Evolutionary conservation across 2,113 vertebrate species (phyloP).

Genomic region (Eptesicus fuscus): DNA sequence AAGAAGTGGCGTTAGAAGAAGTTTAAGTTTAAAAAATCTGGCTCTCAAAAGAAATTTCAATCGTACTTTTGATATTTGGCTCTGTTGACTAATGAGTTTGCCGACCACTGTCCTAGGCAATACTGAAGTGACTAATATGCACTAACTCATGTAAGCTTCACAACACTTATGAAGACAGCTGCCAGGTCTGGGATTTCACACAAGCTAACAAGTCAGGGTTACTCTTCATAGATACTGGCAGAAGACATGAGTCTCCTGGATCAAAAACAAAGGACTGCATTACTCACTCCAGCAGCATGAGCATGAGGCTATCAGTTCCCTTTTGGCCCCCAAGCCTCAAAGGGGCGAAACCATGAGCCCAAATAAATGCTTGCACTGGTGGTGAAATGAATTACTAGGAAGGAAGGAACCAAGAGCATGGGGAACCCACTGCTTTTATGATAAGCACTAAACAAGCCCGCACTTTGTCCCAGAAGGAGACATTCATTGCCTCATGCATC

Average conservation of each 20-base stretch:
- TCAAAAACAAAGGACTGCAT: neutral
- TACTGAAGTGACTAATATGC: neutral
- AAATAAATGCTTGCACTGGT: neutral
- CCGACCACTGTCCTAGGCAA: too few relatives aligned
- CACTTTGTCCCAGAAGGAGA: neutral
- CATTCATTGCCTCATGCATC: neutral
- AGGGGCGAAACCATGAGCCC: neutral
- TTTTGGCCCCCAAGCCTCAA: neutral
- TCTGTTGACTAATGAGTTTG: too few relatives aligned
- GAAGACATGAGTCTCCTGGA: neutral
- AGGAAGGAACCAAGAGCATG: neutral
- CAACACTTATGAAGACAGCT: neutral
- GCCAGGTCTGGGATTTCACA: neutral
- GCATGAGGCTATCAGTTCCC: neutral
- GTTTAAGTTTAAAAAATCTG: too few relatives aligned
- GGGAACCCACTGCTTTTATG: neutral
- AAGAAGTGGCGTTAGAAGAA: too few relatives aligned
- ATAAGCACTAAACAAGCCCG: neutral
- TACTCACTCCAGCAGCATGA: neutral
- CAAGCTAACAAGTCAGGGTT: neutral
- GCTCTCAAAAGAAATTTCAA: too few relatives aligned
- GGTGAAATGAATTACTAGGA: neutral
- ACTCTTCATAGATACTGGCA: neutral
- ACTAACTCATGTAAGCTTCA: neutral
- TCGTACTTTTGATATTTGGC: too few relatives aligned